Conservation (phyloP, 2,797 vertebrate genomes). For the Brachyrhaphis roseni region DNA sequence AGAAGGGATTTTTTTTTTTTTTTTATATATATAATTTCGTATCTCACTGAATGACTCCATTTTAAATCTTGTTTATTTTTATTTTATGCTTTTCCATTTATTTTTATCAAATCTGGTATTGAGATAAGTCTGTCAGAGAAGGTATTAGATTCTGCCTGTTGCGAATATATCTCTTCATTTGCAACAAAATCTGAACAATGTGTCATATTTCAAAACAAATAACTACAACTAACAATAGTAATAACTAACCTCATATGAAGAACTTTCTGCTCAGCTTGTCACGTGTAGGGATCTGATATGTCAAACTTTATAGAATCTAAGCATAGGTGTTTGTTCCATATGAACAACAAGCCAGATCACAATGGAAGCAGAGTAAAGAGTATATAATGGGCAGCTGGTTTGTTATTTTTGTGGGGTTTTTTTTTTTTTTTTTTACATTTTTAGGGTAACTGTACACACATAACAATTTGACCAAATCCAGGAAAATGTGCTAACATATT, state of each 20-base stretch:
- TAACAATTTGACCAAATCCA: neutral
- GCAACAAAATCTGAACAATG: neutral
- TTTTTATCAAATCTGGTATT: neutral
- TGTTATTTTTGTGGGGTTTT: no score
- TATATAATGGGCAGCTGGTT: neutral
- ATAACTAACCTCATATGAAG: neutral
- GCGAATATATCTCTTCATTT: neutral
- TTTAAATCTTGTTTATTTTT: neutral
- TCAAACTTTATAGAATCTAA: neutral
- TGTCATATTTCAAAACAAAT: neutral
- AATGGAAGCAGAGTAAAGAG: neutral
- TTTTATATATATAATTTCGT: neutral
- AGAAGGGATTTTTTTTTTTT: no score
- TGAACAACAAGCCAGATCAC: neutral
- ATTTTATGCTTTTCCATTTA: neutral
- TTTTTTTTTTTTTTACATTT: neutral
- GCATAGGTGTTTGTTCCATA: neutral
- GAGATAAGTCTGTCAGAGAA: neutral
- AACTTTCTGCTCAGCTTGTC: neutral
- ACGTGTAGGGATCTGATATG: neutral
- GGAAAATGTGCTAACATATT: neutral
- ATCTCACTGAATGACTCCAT: neutral
- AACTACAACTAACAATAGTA: neutral
- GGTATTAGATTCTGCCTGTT: neutral
- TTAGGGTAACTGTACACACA: neutral